Evolutionary conservation across 37 sponge, comb jelly and placozoan species (phyloP), one percentile per base, ranked within the genome.

Genomic region (Aphrocallistes beatrix): DNA sequence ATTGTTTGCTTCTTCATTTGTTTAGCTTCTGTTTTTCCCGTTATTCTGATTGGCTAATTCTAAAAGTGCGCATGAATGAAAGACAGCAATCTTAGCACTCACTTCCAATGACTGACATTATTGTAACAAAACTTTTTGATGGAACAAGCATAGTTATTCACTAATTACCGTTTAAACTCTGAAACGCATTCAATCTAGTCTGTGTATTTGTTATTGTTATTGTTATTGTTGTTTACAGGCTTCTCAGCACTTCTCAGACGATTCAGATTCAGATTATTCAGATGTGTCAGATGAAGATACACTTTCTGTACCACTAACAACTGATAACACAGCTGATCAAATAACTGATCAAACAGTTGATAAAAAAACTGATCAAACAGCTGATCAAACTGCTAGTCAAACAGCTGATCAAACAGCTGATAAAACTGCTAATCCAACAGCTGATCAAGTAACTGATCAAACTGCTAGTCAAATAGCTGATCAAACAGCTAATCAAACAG

Each of bases 1-100:
- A 30, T 60, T 60, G 75, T 60, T 60, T n/a, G n/a, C n/a, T n/a
- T n/a, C n/a, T n/a, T n/a, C n/a, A 60, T 60, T 60, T 47, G 17
- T 17, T 17, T 47, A 17, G 8, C n/a, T 60, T 3, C n/a, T 60
- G 75, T 60, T 60, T 19, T 60, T 60, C 10, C n/a, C n/a, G 13
- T 21, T 17, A 21, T 47, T 13, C 17, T 47, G 13, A 47, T 47
- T 47, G 13, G 49, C 17, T 47, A 21, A 47, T 47, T 47, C 13
- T 47, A 21, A 47, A 17, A 47, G 49, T 47, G 13, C 49, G 17
- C n/a, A n/a, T n/a, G n/a, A n/a, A n/a, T n/a, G n/a, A n/a, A n/a
- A n/a, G n/a, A n/a, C n/a, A n/a, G n/a, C n/a, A n/a, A n/a, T n/a
- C n/a, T n/a, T n/a, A n/a, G n/a, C n/a, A n/a, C n/a, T 47, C 49